Evolutionary conservation across 1,140 invertebrate species (phyloP), one percentile per base, ranked within the genome.

Genomic region (Nixonia krombeini): DNA sequence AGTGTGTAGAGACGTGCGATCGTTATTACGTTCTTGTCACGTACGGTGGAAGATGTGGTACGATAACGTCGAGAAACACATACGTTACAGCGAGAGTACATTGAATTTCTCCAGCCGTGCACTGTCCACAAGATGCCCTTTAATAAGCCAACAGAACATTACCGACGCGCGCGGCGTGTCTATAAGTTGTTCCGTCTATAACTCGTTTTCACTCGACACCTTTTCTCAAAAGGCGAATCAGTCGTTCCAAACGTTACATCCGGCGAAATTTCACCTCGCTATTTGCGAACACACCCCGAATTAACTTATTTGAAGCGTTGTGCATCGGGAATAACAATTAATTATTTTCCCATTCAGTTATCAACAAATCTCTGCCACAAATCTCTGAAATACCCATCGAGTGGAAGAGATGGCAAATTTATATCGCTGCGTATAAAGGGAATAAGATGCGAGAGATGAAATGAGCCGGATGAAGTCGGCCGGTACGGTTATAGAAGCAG

Each of bases 21-120:
- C 70, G 69, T 78, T 77, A 77, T 79, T 79, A 77, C 69, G 70
- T 79, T 71, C 75, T 76, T 74, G 73, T 79, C 75, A 79, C 75
- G 74, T 78, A 78, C 66, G 41, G 61, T 57, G 63, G 58, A 70
- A 79, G 76, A 79, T 79, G 74, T 70, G 67, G 69, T 76, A 73
- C 70, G 75, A 79, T 79, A 79, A 79, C 77, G 70, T 70, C 70
- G 51, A 73, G 72, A 67, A 76, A 78, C 75, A 73, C 76, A 78
- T 79, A 79, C 65, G 68, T 72, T 76, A 76, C 76, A 72, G 74
- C 72, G 56, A 74, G 62, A 37, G 61, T 69, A 72, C 70, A 64
- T 72, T 66, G 63, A 66, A 63, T 72, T 68, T 72, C 65, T 72
- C 53, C 57, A 57, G 62, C 40, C 42, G 56, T 57, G 63, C 33